Percentiles rank a stretch among this genome's conserved stretches.
Evolutionary conservation across 2,113 vertebrate species (phyloP).

Genomic region (Limnothrissa miodon): DNA sequence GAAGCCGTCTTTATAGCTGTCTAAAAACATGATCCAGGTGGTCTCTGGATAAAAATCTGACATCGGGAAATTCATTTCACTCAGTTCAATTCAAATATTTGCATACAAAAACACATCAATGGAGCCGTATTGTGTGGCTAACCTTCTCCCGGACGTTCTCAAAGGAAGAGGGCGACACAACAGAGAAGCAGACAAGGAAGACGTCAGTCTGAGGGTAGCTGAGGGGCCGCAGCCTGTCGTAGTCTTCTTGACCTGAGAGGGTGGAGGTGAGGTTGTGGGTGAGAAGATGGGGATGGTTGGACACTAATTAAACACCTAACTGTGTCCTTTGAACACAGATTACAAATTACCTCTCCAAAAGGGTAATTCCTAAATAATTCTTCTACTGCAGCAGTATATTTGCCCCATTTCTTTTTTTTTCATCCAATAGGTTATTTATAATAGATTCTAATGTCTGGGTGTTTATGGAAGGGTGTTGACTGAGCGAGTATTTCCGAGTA

Average conservation of each 20-base stretch:
- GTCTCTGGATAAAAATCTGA: not conserved
- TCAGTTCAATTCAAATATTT: not conserved
- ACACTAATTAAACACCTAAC: not conserved
- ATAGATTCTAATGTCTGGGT: no score
- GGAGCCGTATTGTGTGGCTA: slow-evolving; percentile 3
- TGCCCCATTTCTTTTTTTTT: no score
- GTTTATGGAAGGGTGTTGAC: no score
- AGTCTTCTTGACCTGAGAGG: slow-evolving; percentile 91
- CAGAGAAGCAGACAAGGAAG: slow-evolving; percentile 97
- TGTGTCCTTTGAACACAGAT: no score
- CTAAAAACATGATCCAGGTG: not conserved
- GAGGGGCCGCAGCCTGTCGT: slow-evolving; percentile 93
- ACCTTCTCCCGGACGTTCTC: slow-evolving; percentile 98
- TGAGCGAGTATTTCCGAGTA: no score
- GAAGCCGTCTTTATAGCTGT: not conserved
- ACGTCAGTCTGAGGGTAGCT: slow-evolving; percentile 97
- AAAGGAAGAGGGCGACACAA: slow-evolving; percentile 94
- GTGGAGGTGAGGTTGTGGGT: not conserved
- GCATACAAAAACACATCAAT: not conserved
- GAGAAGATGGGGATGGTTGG: not conserved
- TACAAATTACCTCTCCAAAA: no score
- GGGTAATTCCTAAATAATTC: no score
- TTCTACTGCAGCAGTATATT: no score
- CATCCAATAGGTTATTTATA: no score
- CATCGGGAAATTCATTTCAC: not conserved